Base-by-base conservation (phyloP, 2,797 vertebrate genomes). In the Takifugu rubripes region DNA sequence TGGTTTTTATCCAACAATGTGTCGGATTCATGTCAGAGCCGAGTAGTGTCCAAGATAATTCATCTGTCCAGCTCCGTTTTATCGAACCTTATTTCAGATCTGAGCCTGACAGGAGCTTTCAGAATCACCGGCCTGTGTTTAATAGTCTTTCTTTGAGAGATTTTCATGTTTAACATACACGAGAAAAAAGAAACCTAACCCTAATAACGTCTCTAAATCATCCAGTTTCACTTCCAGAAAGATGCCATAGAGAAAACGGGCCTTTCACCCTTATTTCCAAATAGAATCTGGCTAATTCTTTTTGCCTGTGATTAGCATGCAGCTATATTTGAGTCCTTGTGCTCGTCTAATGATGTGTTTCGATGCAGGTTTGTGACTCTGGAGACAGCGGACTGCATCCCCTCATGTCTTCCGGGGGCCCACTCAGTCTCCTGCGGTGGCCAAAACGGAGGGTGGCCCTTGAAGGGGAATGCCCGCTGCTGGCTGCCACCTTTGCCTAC, bases 401-500 rank as follows among this genome's bases (percentile, higher is more conserved):
- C 36, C 52, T n/a, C n/a, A 98, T 99, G 97, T 96, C 95, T 46
- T 85, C 94, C 14, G 91, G 93, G 61, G 94, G 95, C 81, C 96
- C 95, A 6, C 96, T 9, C 96, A 97, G 2, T 99, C 96, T 26
- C 97, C 97, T 26, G 96, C 95, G 25, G 96, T 99, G 81, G 96
- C 95, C 24, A 98, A 98, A 89, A 96, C 94, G 9, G 94, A 97
- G 81, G 94, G n/a, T 98, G 7, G 67, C 87, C 0, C 64, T 98
- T 15, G 93, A 92, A 56, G 95, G 95, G 33, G 92, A 94, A 78
- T 98, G 96, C 14, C 97, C 96, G 1, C 83, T 99, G 46, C 67
- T 97, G 68, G 97, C 97, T 61, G 95, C 96, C 53, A 98, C 97
- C 56, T 98, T 99, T 61, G 96, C 96, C 64, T 98, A 99, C 86